These are phyloP conservation scores for Orchestia grillus DNA, from an alignment of 1,140 invertebrate species.

Conservation along the genomic window DNA sequence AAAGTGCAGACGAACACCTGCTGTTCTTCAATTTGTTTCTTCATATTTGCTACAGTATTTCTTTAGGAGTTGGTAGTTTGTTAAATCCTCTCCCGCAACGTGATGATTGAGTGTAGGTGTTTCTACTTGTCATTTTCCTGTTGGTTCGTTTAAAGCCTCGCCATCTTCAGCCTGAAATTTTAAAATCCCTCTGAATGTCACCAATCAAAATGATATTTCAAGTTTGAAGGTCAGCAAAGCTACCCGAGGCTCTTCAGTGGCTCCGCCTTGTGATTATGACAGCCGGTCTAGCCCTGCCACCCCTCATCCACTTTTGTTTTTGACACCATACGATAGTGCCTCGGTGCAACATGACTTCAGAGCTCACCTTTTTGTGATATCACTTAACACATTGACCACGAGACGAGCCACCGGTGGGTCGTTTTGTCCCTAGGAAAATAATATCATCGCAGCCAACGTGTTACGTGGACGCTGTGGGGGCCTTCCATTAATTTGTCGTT, in stretches of 20 bases:
- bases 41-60: neutral
- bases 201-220: neutral
- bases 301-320: no score
- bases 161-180: neutral
- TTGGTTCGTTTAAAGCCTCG: neutral
- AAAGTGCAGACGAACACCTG: neutral
- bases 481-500: neutral
- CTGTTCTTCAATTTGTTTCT: neutral
- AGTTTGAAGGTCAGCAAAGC: neutral
- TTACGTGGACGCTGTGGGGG: neutral
- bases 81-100: neutral
- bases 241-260: neutral
- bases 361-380: neutral
- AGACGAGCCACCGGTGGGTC: no score
- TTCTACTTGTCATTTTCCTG: neutral
- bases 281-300: no score
- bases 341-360: neutral
- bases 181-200: neutral
- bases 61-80: neutral
- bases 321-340: no score
- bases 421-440: no score
- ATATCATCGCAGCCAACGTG: no score
- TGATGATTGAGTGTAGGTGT: neutral
- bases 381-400: no score
- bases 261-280: no score